phyloP scores from a whole-genome alignment of 2,113 vertebrate species.

The Muntiacus muntjak region DNA sequence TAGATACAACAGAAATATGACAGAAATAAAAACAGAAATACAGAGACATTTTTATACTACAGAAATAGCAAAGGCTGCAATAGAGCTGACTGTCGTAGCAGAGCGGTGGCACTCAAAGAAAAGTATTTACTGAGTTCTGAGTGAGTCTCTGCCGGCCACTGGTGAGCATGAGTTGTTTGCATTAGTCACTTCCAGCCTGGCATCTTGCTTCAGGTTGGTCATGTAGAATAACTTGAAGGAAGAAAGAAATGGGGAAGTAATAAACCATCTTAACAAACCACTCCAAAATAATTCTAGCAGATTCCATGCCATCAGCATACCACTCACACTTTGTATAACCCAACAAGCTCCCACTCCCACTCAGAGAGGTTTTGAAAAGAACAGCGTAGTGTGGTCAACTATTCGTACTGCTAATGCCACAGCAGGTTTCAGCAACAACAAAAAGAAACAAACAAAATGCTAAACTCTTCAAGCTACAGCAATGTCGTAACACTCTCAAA shows the following conservation, averaged over 20 bases:
- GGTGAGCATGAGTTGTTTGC: conserved; percentile 63
- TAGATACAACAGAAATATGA: conserved; percentile 60
- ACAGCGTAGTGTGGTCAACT: too few relatives aligned
- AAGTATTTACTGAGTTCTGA: conserved; percentile 44
- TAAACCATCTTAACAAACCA: neutral
- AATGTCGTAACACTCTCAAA: neutral
- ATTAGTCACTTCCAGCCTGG: conserved; percentile 60
- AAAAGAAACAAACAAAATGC: neutral
- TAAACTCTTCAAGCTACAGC: neutral
- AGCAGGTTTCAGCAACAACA: neutral
- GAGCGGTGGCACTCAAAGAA: conserved; percentile 64
- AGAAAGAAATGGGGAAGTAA: neutral
- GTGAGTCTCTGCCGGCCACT: conserved; percentile 62
- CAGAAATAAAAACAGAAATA: conserved; percentile 61
- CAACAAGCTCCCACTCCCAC: neutral
- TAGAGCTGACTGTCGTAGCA: neutral
- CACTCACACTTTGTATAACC: neutral
- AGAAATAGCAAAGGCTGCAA: neutral
- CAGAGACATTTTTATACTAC: conserved; percentile 69
- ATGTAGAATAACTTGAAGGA: neutral
- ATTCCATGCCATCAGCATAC: neutral
- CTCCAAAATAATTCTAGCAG: conserved; percentile 33
- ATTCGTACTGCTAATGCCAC: neutral
- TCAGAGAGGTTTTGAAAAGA: neutral
- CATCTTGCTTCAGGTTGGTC: conserved; percentile 63